A percentile compares a stretch with the other conserved stretches of the same genome.
These are phyloP conservation scores for Brenthis ino DNA, from an alignment of 2,888 invertebrate genomes.

Conservation along the genomic window DNA sequence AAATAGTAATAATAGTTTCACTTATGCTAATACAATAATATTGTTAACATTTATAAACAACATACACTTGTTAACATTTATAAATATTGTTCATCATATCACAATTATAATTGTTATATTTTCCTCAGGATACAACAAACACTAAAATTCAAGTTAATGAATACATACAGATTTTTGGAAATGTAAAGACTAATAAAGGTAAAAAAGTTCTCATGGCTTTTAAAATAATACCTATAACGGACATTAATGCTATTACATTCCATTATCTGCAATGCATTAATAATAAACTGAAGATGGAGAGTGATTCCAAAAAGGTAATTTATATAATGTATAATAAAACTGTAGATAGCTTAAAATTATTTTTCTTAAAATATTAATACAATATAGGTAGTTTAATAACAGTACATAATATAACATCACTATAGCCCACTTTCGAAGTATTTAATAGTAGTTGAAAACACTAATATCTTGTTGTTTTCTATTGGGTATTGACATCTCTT, in stretches of 20 bases:
- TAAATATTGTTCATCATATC: no score
- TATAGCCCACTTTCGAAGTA: no score
- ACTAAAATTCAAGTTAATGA: conserved; percentile 78
- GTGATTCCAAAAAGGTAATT: conserved; percentile 72
- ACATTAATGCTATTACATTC: conserved; percentile 77
- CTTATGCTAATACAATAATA: no score
- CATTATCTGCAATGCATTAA: conserved; percentile 78
- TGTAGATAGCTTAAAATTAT: background rate
- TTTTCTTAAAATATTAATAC: background rate
- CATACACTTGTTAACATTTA: no score
- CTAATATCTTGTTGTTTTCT: no score
- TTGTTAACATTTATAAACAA: no score
- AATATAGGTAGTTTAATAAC: no score
- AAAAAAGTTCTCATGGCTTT: conserved; percentile 77
- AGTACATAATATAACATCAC: no score
- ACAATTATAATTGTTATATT: conserved; percentile 1
- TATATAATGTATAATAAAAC: no score
- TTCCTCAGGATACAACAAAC: conserved; percentile 69
- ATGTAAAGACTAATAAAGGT: conserved; percentile 76
- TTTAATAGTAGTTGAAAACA: no score
- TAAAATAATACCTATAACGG: conserved; percentile 72
- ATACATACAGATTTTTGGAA: conserved; percentile 75
- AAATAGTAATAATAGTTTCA: no score
- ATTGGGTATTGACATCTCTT: no score
- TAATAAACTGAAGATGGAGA: conserved; percentile 77